Evolutionary conservation across 2,888 invertebrate genomes (phyloP), one percentile per base, ranked within the genome.

Genomic region (Erebia palarica): DNA sequence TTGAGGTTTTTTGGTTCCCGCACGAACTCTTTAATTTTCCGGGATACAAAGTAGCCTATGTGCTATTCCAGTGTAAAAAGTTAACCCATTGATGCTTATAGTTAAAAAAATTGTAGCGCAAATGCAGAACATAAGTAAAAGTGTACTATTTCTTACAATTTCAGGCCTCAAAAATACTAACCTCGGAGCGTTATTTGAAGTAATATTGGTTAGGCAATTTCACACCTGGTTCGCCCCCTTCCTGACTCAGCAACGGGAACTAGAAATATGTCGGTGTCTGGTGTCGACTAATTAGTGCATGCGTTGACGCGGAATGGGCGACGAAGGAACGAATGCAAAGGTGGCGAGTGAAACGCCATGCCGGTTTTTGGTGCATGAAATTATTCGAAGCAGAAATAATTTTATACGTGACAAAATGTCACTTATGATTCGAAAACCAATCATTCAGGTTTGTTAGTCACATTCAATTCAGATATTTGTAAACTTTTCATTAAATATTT

Each of bases 201-300:
- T 75, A 82, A 79, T 79, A 83, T 83, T 79, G 36, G 36, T 80
- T 77, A 81, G 80, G 82, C 81, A 86, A 88, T 89, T 90, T 89
- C 84, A 89, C 91, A 91, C 86, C 85, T 87, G 87, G 86, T 82
- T 84, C 81, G 78, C 78, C 83, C 82, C 77, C 80, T 81, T 76
- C 76, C 78, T 79, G 78, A 85, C 85, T 88, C 88, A 87, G 86
- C 86, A 88, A 84, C 85, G 87, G 85, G 86, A 87, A 86, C 82
- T 81, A 81, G 82, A 78, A 81, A 76, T 80, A 79, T 79, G 77
- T 72, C 76, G 82, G 88, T 86, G 86, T 89, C 81, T 84, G 86
- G 82, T 90, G 86, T 86, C 86, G 85, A 81, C 86, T 91, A 92
- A 92, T 91, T 92, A 91, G 90, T 86, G 84, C 83, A 88, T 82